Evolutionary conservation across 2,797 vertebrate genomes (phyloP).

Genomic region (Steatocranus sp.): DNA sequence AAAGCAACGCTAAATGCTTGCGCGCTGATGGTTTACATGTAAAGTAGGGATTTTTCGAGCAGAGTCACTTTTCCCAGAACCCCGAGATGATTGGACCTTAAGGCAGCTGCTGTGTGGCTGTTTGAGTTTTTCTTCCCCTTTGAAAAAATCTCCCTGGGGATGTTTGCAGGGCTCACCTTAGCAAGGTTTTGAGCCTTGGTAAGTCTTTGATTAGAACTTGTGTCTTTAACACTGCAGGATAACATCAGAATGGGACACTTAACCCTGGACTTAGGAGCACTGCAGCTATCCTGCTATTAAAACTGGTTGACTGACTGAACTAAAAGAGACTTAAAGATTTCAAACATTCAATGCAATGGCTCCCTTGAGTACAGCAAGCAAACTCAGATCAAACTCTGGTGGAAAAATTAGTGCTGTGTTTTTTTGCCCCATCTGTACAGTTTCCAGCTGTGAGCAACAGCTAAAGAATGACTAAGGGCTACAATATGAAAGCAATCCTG

Average conservation of each 20-base stretch:
- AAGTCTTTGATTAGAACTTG: neutral
- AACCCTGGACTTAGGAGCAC: neutral
- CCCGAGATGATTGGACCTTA: neutral
- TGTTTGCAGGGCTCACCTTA: neutral
- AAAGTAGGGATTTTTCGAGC: neutral
- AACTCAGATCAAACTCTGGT: neutral
- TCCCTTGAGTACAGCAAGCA: neutral
- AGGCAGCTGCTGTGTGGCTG: neutral
- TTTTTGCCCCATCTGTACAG: neutral
- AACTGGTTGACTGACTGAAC: neutral
- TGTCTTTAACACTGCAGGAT: neutral
- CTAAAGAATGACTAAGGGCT: constrained; percentile 3
- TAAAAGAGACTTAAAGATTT: neutral
- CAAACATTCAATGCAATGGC: neutral
- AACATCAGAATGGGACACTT: neutral
- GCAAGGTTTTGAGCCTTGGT: neutral
- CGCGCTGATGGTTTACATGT: neutral
- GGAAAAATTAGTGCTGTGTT: neutral
- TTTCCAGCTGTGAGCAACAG: neutral
- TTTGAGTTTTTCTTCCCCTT: neutral
- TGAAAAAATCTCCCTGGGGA: neutral
- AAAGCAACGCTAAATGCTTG: neutral
- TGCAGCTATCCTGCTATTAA: neutral
- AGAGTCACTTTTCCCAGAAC: neutral
- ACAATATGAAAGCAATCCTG: constrained; percentile 16